Evolutionary conservation across 2,113 vertebrate genomes (phyloP), one percentile per base, ranked within the genome.

Genomic region (Microcebus lehilahytsara): DNA sequence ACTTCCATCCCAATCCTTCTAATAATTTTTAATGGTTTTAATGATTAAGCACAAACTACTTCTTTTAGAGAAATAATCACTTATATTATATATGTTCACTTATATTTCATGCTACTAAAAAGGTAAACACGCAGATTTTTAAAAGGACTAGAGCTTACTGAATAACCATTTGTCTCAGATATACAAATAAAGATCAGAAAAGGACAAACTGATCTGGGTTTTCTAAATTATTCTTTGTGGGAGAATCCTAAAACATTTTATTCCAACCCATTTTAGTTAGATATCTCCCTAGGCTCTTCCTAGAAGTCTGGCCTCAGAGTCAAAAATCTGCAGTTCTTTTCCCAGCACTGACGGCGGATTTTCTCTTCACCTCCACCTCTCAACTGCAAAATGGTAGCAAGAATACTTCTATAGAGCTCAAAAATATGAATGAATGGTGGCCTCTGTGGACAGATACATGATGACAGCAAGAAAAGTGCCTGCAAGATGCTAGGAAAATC

Each of bases 31-130:
- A 42, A 88, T 32, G 3, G 34, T 78, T 95, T 72, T 72, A 81
- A 97, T 23, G 53, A 91, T 40, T 56, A 91, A 91, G 27, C 30
- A 84, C 27, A 83, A 75, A 40, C 49, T 49, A 53, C 34, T 89
- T 58, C 79, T 96, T 67, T 92, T n/a, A 79, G 51, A n/a, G 13
- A 92, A 87, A 81, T 89, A 37, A 92, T 66, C 78, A 71, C 60
- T 60, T 46, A 85, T n/a, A n/a, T n/a, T 27, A 51, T 9, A 51
- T 9, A 34, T 84, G 81, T 60, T 71, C 83, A 91, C 6, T 78
- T 93, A 80, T 1, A 86, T 19, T 19, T 56, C 19, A 22, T 53
- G 80, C 93, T 58, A 81, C 3, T 25, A 71, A 53, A 83, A 46
- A 30, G 16, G 40, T 60, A 92, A 93, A 74, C 2, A 86, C 27